Conservation (phyloP, 1,140 invertebrate genomes). For the Schlechtendalia chinensis region DNA sequence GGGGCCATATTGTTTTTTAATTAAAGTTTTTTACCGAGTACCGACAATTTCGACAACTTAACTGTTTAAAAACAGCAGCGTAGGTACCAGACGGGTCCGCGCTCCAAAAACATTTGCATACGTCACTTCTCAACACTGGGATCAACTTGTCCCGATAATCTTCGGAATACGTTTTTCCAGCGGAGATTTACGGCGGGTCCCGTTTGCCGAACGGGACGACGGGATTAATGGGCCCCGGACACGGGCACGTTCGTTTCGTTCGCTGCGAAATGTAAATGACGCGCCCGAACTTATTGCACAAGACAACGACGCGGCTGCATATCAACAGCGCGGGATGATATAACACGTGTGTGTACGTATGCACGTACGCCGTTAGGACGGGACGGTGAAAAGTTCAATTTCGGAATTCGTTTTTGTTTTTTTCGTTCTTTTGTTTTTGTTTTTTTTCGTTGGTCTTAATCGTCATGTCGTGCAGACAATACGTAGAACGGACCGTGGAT, state of each 20-base stretch:
- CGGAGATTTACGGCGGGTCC: constrained; percentile 33
- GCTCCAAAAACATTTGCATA: constrained; percentile 43
- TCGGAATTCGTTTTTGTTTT: no score
- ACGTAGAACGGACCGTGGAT: no score
- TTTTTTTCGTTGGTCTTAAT: no score
- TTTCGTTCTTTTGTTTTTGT: no score
- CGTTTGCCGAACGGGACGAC: neutral
- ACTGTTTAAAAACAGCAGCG: constrained; percentile 27
- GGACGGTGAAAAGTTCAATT: no score
- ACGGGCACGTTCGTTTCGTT: constrained; percentile 23
- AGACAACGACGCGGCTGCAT: neutral
- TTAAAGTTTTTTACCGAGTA: constrained; percentile 49
- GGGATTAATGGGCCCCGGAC: constrained; percentile 24
- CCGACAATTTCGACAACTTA: constrained; percentile 46
- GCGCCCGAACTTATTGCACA: neutral
- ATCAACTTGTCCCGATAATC: constrained; percentile 48
- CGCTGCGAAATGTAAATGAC: constrained; percentile 28
- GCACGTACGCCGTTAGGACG: no score
- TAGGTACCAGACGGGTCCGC: neutral
- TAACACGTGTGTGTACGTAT: no score
- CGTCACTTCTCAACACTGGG: constrained; percentile 48
- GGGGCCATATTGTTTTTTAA: constrained; percentile 49
- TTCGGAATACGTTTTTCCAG: constrained; percentile 29
- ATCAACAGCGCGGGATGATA: no score
- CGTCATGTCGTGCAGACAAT: no score